These are phyloP conservation scores for Peucedramus taeniatus DNA, from an alignment of 2,113 vertebrate species.

Conservation along the genomic window DNA sequence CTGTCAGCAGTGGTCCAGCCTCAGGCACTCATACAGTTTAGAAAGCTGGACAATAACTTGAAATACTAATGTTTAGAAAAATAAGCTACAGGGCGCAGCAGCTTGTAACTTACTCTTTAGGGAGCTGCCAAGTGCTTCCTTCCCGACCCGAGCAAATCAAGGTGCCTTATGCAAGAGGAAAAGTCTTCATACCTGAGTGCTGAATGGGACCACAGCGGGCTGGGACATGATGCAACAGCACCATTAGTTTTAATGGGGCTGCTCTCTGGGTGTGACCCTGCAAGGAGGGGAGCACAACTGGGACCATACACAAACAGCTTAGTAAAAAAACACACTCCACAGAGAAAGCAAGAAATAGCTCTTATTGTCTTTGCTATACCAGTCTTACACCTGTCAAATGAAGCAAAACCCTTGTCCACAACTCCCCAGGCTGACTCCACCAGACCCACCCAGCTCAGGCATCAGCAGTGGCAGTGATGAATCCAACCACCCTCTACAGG, in stretches of 20 bases:
- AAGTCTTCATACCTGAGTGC: constrained; percentile 25
- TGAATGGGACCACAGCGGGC: background rate
- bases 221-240: background rate
- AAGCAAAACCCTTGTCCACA: background rate
- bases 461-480: background rate
- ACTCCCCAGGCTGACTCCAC: background rate
- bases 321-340: background rate
- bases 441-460: background rate
- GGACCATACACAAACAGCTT: background rate
- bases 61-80: background rate
- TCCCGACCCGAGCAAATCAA: background rate
- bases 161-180: constrained; percentile 26
- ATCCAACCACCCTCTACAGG: background rate
- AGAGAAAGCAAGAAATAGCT: background rate
- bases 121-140: background rate
- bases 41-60: background rate
- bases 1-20: background rate
- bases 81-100: background rate
- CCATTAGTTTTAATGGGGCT: background rate
- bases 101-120: background rate
- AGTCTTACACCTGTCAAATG: background rate
- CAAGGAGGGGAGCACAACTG: background rate
- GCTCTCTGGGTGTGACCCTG: constrained; percentile 25
- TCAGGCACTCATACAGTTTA: background rate
- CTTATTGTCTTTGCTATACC: background rate